These are phyloP conservation scores for Aporrectodea caliginosa DNA, from an alignment of 1,140 invertebrate genomes.

Conservation along the genomic window DNA sequence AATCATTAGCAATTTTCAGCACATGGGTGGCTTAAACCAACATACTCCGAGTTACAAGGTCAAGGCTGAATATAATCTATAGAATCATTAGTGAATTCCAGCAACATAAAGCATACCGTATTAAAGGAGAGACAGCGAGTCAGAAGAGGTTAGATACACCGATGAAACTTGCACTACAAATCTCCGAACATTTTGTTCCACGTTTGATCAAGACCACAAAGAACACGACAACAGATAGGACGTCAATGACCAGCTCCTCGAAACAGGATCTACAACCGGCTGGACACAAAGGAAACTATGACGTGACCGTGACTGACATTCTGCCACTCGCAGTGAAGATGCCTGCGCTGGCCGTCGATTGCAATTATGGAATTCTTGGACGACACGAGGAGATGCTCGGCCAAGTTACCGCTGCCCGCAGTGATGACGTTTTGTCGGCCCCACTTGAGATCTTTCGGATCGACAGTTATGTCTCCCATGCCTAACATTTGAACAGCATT, in stretches of 20 bases:
- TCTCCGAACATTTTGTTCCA: no score
- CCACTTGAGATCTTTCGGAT: background rate
- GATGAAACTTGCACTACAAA: background rate
- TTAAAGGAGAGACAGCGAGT: background rate
- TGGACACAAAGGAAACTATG: background rate
- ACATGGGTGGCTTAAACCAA: no score
- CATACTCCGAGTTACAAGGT: no score
- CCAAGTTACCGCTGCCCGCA: slow-evolving; percentile 64
- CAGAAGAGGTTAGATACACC: background rate
- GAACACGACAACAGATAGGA: background rate
- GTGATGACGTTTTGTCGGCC: slow-evolving; percentile 59
- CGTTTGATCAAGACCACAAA: background rate
- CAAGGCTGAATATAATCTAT: no score
- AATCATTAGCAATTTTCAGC: no score
- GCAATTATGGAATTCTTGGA: slow-evolving; percentile 70
- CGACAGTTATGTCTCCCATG: background rate
- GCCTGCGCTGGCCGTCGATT: slow-evolving; percentile 68
- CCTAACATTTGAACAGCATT: background rate
- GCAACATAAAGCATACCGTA: background rate
- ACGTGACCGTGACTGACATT: slow-evolving; percentile 31
- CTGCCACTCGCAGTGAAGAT: slow-evolving; percentile 69
- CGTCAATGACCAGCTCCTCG: background rate
- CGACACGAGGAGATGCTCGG: slow-evolving; percentile 72
- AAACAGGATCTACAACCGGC: background rate
- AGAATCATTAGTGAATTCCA: background rate